A percentile compares a stretch with the other conserved stretches of the same genome.
Conservation (phyloP, 2,888 invertebrate species). For the Ischnus inquisitorius region DNA sequence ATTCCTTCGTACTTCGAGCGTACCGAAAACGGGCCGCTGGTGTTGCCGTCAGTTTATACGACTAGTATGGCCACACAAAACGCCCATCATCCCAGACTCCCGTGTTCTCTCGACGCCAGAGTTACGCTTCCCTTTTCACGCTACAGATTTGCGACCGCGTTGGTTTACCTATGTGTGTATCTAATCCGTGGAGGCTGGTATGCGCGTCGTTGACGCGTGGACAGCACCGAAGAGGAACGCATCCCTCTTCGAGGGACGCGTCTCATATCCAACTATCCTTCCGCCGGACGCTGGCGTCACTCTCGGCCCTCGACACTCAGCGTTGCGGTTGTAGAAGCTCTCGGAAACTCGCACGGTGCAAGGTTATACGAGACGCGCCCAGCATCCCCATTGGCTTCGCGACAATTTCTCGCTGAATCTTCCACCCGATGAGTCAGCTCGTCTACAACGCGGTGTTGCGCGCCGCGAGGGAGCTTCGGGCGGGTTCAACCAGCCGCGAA, state of each 20-base stretch:
- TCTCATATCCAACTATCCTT: slow-evolving; percentile 14
- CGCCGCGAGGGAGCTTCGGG: background rate
- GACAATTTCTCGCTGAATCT: slow-evolving; percentile 57
- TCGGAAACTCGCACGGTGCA: slow-evolving; percentile 24
- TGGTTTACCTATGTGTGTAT: background rate
- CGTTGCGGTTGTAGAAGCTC: background rate
- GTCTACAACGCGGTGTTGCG: background rate
- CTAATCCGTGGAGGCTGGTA: slow-evolving; percentile 51
- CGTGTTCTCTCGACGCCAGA: background rate
- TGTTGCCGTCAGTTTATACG: slow-evolving; percentile 33
- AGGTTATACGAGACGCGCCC: background rate
- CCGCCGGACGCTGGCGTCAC: slow-evolving; percentile 20
- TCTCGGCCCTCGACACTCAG: slow-evolving; percentile 21
- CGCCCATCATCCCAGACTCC: background rate
- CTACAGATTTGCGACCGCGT: too few species aligned
- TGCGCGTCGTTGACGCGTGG: slow-evolving; percentile 27
- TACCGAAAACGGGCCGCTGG: background rate
- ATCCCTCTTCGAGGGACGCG: slow-evolving; percentile 7
- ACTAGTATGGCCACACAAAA: slow-evolving; percentile 1
- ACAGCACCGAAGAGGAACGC: background rate
- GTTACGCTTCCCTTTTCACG: background rate
- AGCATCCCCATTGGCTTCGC: background rate
- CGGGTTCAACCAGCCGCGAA: slow-evolving; percentile 27
- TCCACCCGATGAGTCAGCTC: slow-evolving; percentile 53
- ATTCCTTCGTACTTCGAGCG: slow-evolving; percentile 22